Evolutionary conservation across 2,113 vertebrate genomes (phyloP).

Genomic region (Gnathonemus echidnorhynchus): DNA sequence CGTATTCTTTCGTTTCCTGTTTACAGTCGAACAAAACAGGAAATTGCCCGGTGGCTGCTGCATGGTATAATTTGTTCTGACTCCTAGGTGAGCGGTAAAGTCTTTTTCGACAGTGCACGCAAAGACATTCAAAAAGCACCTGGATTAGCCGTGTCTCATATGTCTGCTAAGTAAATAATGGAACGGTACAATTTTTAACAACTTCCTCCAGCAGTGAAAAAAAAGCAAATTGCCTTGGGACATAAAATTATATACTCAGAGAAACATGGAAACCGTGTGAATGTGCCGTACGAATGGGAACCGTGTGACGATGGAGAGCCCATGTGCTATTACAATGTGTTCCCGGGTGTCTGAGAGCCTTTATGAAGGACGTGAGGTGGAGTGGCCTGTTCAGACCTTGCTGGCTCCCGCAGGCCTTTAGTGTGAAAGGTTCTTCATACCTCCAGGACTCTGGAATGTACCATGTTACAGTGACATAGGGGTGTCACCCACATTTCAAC

Average conservation of each 20-base stretch:
- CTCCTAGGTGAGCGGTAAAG: not conserved
- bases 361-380: not conserved
- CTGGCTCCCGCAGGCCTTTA: not conserved
- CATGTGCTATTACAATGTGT: not conserved
- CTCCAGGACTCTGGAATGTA: not conserved
- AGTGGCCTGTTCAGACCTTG: not conserved
- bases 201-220: not conserved
- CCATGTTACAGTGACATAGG: not conserved
- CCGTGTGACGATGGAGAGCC: not conserved
- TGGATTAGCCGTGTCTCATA: not conserved
- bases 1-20: not conserved
- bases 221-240: not conserved
- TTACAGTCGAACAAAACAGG: constrained; percentile 1
- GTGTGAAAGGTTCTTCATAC: not conserved
- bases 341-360: not conserved
- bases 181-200: not conserved
- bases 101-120: not conserved
- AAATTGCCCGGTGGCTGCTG: not conserved
- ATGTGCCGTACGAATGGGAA: not conserved
- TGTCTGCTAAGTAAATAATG: not conserved
- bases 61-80: not conserved
- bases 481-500: not conserved
- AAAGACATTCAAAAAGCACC: not conserved
- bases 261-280: not conserved
- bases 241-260: not conserved